Base-by-base conservation (phyloP, 2,113 vertebrate species). In the Lathamus discolor region DNA sequence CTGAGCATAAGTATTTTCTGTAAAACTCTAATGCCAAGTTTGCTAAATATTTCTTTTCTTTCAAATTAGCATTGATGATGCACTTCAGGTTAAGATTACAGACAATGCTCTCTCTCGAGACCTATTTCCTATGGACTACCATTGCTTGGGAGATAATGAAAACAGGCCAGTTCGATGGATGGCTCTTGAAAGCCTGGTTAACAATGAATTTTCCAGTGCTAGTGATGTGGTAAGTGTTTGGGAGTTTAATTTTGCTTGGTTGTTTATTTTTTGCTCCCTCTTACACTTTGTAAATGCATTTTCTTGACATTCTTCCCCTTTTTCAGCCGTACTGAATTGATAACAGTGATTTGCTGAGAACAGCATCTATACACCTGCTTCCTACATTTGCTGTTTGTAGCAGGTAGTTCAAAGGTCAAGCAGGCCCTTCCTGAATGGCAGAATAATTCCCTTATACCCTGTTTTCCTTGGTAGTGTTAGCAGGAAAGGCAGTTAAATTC, bases 91-190 rank as follows among this genome's bases (percentile, higher is more conserved):
- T 94, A 99, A 99, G 98, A 99, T 99, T 95, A 99, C 99, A 74
- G 99, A 99, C 97, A 99, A 99, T 10, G 99, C 99, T 11, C 98
- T 99, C 13, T 98, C 99, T n/a, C 98, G 99, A 95, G 99, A 99
- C 96, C 98, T 99, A 5, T 99, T 99, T 96, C 99, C 99, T 54
- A 99, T 99, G 99, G 99, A 99, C 96, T 99, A 99, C 97, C 99
- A 99, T 96, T 99, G 99, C 96, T 98, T 99, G 66, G 99, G 99
- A 79, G 99, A 99, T 94, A 99, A 99, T 17, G 99, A 99, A 96
- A 99, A 99, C 97, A 97, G 99, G 29, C 99, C 99, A 0, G 99
- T 99, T 35, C 99, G 99, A 63, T 99, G 99, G 99, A 99, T 99
- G 99, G 99, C 99, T 77, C 98, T 99, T 61, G 99, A 99, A 92